Evolutionary conservation across 2,113 vertebrate species (phyloP).

Genomic region (Channa argus): DNA sequence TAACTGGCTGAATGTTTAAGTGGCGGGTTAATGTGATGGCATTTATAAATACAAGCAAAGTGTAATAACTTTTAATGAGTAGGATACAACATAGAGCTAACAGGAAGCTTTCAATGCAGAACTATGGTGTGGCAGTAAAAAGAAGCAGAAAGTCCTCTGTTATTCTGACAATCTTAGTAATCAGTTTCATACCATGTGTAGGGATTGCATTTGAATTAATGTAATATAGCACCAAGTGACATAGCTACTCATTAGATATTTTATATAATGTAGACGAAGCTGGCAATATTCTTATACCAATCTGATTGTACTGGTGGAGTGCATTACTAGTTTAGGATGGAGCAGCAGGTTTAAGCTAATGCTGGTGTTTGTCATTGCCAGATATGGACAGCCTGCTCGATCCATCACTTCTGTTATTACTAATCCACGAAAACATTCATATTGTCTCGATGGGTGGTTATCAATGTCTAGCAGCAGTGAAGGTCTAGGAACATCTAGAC

Average conservation of each 20-base stretch:
- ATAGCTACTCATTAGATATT: neutral
- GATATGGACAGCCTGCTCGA: slow-evolving; percentile 36
- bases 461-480: neutral
- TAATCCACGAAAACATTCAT: slow-evolving; percentile 31
- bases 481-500: too few species aligned
- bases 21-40: slow-evolving; percentile 1
- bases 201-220: slow-evolving; percentile 2
- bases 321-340: neutral
- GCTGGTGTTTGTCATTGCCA: slow-evolving; percentile 21
- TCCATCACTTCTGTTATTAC: slow-evolving; percentile 24
- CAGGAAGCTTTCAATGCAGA: slow-evolving; percentile 5
- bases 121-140: slow-evolving; percentile 13
- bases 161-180: slow-evolving; percentile 2
- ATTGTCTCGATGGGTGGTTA: neutral
- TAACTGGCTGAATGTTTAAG: slow-evolving; percentile 16
- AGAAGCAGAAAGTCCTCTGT: neutral
- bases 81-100: slow-evolving; percentile 1
- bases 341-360: slow-evolving; percentile 42
- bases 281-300: slow-evolving; percentile 7
- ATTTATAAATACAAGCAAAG: slow-evolving; percentile 23
- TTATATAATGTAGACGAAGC: neutral
- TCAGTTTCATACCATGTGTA: neutral
- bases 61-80: slow-evolving; percentile 14
- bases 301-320: slow-evolving; percentile 16
- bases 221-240: neutral